Evolutionary conservation across 2,113 vertebrate genomes (phyloP).

Genomic region (Dipodomys stephensi): DNA sequence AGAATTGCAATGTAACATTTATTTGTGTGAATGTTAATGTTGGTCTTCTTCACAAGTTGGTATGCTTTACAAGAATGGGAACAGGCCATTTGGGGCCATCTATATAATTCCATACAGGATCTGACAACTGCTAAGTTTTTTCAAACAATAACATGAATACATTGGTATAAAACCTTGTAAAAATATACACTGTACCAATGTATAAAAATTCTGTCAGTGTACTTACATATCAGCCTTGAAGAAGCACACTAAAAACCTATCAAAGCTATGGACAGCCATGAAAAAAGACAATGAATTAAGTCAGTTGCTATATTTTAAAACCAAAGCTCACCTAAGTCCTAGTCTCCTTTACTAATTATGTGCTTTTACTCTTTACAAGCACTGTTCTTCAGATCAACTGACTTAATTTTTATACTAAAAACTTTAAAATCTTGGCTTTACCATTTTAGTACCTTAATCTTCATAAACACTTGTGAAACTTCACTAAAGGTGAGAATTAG

Average conservation of each 20-base stretch:
- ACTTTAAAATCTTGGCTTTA: conserved; percentile 5
- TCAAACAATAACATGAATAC: neutral
- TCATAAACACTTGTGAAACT: neutral
- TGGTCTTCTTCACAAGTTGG: neutral
- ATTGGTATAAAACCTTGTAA: no score
- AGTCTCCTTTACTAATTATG: neutral
- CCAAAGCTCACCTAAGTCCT: neutral
- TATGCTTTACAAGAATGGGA: neutral
- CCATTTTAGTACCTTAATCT: neutral
- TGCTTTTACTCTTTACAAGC: neutral
- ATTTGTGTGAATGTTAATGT: neutral
- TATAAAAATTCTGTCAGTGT: neutral
- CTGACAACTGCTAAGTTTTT: neutral
- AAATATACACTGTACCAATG: neutral
- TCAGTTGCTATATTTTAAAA: neutral
- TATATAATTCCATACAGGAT: neutral
- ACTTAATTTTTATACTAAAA: neutral
- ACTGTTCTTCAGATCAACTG: neutral
- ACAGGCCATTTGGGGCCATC: neutral
- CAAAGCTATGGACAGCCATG: neutral
- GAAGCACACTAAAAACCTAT: neutral
- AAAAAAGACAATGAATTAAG: neutral
- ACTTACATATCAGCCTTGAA: neutral
- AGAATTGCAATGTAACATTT: neutral
- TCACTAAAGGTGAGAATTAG: conserved; percentile 26